Percentiles rank a stretch among this genome's conserved stretches.
phyloP scores from a whole-genome alignment of 1,140 invertebrate species.

The Drosophila simulans region DNA sequence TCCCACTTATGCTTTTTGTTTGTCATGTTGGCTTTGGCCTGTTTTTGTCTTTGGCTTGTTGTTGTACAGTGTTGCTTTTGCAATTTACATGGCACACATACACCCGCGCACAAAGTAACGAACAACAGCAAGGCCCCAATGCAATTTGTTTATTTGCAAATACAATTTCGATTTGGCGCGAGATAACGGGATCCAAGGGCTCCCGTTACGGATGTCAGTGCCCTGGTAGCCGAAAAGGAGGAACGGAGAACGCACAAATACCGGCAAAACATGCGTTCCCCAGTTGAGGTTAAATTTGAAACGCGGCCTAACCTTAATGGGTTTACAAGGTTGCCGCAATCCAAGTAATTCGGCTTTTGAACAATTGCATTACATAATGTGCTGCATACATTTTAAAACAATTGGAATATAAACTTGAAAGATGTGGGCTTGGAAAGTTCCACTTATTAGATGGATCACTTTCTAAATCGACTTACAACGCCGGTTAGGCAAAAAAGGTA shows the following conservation, averaged over 20 bases:
- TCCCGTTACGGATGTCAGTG: constrained; percentile 49
- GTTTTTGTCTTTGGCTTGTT: constrained; percentile 49
- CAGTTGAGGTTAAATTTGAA: constrained; percentile 67
- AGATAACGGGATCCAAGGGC: constrained; percentile 48
- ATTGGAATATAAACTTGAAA: not conserved
- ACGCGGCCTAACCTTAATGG: constrained; percentile 41
- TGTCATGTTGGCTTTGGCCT: constrained; percentile 75
- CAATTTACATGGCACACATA: constrained; percentile 41
- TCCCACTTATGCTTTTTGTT: constrained; percentile 81
- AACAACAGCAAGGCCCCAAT: constrained; percentile 10
- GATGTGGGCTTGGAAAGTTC: not conserved
- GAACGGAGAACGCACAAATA: constrained; percentile 20
- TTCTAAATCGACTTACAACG: not conserved
- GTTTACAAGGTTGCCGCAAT: not conserved
- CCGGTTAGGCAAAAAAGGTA: no score
- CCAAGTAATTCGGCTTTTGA: not conserved
- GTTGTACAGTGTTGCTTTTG: constrained; percentile 55
- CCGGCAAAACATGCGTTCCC: constrained; percentile 45
- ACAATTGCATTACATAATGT: constrained; percentile 1
- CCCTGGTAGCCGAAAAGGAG: constrained; percentile 38
- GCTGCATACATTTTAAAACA: not conserved
- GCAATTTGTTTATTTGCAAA: constrained; percentile 49
- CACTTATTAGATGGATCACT: no score
- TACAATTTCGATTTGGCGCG: constrained; percentile 54
- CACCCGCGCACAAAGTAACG: constrained; percentile 9